phyloP scores from a whole-genome alignment of 2,797 vertebrate species.

The Acanthiza pusilla region DNA sequence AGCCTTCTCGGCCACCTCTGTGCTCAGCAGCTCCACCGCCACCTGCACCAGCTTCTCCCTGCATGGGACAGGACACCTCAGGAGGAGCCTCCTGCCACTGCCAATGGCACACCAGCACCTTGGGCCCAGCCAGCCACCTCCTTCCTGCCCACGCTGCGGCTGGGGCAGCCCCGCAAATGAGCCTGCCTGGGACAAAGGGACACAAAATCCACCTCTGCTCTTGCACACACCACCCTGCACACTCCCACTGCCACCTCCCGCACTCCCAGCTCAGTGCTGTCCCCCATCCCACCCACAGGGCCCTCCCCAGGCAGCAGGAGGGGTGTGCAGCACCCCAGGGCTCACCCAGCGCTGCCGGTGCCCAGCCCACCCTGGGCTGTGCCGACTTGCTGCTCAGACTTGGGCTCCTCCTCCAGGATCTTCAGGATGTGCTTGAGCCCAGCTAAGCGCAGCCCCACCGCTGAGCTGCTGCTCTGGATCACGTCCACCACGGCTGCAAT shows the following conservation, averaged over 20 bases:
- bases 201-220: background rate
- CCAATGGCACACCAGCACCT: fast-evolving
- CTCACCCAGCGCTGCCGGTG: background rate
- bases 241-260: fast-evolving
- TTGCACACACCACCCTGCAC: fast-evolving
- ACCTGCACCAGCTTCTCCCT: conserved; percentile 89
- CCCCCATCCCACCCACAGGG: background rate
- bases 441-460: conserved; percentile 76
- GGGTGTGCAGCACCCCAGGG: fast-evolving
- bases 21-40: conserved; percentile 83
- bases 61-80: background rate
- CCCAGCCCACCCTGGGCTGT: conserved; percentile 58
- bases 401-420: conserved; percentile 81
- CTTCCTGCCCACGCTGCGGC: background rate
- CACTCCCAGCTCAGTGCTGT: background rate
- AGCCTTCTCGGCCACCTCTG: conserved; percentile 75
- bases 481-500: conserved; percentile 74
- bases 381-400: conserved; percentile 69
- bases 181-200: background rate
- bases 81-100: background rate
- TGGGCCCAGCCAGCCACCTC: background rate
- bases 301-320: background rate
- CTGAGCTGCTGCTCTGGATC: conserved; percentile 76
- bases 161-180: fast-evolving
- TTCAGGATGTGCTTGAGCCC: conserved; percentile 77